A percentile compares a stretch with the other conserved stretches of the same genome.
phyloP scores from a whole-genome alignment of 2,113 vertebrate genomes.

The Thomomys bottae region DNA sequence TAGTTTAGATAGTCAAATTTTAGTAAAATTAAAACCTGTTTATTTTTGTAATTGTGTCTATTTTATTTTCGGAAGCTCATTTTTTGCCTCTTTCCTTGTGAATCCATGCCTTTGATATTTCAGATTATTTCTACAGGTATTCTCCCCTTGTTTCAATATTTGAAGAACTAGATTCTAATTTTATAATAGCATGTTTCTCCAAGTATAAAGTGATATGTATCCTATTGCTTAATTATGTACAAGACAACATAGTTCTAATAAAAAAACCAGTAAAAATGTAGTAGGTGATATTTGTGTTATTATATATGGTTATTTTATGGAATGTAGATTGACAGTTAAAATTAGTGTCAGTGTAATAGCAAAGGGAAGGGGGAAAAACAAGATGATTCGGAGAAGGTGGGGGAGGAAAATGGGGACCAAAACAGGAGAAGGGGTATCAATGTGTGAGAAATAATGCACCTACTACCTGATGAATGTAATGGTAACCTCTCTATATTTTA shows the following conservation, averaged over 20 bases:
- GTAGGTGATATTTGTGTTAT: not conserved
- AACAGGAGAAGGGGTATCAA: no score
- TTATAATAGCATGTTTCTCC: conserved; percentile 20
- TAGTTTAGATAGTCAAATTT: not conserved
- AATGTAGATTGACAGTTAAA: not conserved
- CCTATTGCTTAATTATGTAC: no score
- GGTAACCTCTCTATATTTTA: no score
- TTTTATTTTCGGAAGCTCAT: not conserved
- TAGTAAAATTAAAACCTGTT: not conserved
- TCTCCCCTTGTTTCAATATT: conserved; percentile 13
- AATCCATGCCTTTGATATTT: not conserved
- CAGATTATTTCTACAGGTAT: not conserved
- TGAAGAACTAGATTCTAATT: not conserved
- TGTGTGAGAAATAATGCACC: no score
- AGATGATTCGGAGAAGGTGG: no score
- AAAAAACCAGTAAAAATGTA: not conserved
- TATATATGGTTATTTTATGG: not conserved
- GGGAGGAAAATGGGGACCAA: no score
- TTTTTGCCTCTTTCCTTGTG: not conserved
- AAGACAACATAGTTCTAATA: no score
- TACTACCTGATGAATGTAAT: no score
- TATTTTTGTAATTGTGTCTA: not conserved
- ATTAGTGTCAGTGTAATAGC: no score
- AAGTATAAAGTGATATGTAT: no score
- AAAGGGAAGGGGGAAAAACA: no score